These are phyloP conservation scores for Rhipidura dahli DNA, from an alignment of 2,113 vertebrate species.

Conservation along the genomic window DNA sequence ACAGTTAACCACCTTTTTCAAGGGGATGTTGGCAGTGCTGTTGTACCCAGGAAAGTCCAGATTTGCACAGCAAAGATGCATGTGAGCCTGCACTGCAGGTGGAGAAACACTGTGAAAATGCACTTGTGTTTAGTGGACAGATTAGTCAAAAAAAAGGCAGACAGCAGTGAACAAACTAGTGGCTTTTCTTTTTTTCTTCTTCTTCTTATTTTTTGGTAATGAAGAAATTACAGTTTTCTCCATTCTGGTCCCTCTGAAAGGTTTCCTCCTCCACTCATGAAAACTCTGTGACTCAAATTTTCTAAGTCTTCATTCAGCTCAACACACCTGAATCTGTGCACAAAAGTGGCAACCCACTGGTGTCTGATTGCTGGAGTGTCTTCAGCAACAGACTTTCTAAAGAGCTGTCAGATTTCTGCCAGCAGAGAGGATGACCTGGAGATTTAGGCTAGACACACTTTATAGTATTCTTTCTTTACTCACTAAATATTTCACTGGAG, in stretches of 20 bases:
- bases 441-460: background rate
- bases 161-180: background rate
- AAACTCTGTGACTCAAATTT: background rate
- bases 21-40: background rate
- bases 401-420: background rate
- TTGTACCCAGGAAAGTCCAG: background rate
- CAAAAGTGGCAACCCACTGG: background rate
- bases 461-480: background rate
- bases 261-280: background rate
- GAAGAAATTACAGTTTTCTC: background rate
- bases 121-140: background rate
- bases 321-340: background rate
- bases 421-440: background rate
- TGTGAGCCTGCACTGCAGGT: background rate
- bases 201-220: background rate
- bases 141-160: background rate
- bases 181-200: background rate
- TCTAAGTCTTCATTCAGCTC: background rate
- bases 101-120: background rate
- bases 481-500: background rate
- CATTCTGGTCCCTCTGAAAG: background rate
- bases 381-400: constrained; percentile 38
- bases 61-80: background rate
- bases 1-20: background rate
- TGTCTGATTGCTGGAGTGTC: background rate